Evolutionary conservation across 2,888 invertebrate species (phyloP).

Genomic region (Microplitis manilae): DNA sequence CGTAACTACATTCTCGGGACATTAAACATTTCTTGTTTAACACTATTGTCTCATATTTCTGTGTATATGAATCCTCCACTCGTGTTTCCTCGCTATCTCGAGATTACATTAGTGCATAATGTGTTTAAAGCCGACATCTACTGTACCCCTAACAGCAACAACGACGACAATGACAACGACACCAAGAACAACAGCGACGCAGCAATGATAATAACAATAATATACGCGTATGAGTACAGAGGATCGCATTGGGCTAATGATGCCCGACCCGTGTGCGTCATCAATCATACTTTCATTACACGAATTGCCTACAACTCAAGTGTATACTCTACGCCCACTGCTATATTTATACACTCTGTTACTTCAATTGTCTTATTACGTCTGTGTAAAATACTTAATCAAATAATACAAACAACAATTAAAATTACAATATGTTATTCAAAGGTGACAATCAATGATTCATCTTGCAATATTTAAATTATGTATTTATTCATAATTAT

Average conservation of each 20-base stretch:
- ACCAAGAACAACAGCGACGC: constrained; percentile 35
- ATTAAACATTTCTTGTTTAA: constrained; percentile 16
- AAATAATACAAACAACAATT: background rate
- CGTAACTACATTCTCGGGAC: background rate
- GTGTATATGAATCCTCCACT: constrained; percentile 7
- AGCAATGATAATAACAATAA: background rate
- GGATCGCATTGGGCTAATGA: constrained; percentile 62
- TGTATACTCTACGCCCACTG: constrained; percentile 65
- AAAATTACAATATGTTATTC: background rate
- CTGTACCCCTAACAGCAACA: constrained; percentile 2
- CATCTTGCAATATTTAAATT: too few species aligned
- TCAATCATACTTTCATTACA: constrained; percentile 72
- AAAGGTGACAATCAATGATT: too few species aligned
- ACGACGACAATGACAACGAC: background rate
- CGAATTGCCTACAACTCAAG: constrained; percentile 63
- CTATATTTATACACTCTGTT: constrained; percentile 50
- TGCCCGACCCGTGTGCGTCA: constrained; percentile 62
- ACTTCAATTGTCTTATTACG: constrained; percentile 5
- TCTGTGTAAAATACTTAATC: background rate
- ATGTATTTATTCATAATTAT: too few species aligned
- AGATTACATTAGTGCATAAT: constrained; percentile 51
- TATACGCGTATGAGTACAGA: constrained; percentile 9
- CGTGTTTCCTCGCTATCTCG: constrained; percentile 39
- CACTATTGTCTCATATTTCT: constrained; percentile 27
- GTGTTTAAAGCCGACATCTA: constrained; percentile 45